Base-by-base conservation (phyloP, 53 echinoderm and acorn worm genomes). In the Astropecten irregularis region DNA sequence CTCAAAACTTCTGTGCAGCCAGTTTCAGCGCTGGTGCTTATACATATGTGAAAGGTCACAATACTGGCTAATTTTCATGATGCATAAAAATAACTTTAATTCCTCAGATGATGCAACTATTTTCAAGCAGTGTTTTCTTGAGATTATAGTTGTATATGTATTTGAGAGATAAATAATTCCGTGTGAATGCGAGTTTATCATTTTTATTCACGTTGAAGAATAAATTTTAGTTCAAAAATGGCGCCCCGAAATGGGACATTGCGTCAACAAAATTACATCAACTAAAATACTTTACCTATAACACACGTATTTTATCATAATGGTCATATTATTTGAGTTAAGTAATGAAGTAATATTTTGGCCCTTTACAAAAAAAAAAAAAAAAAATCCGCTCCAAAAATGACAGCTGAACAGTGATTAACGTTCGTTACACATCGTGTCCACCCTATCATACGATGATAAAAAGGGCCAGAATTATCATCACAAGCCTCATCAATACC, bases 391-490 rank as follows among this genome's bases (percentile, higher is more conserved):
- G 13, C 35, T 37, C 11, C 65, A 18, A 35, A 64, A 64, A 64
- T 37, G 5, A 28, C 2, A 15, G 38, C 35, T 64, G 21, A 64
- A 64, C 21, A 35, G 33, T 14, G 11, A 37, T 64, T 64, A 36
- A 64, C 65, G 65, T 64, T 64, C 2, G 37, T 64, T 64, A 27
- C 65, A 64, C 38, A 36, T 64, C 5, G 65, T 64, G 65, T 64
- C 65, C 65, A 64, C 65, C 16, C 33, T 18, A 64, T 64, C 38
- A 36, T 64, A 64, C 65, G 65, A 64, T 64, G 65, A n/a, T 64
- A 34, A 36, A 34, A 15, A 35, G n/a, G 35, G 38, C 61, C 61
- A 60, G 61, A 60, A 9, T 29, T 2, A 28, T 60, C 16, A 9
- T 60, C 29, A 36, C 65, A 64, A 64, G 38, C 65, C 65, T 37